phyloP scores from a whole-genome alignment of 2,797 vertebrate genomes.

The Xiphorhynchus erythropygius region DNA sequence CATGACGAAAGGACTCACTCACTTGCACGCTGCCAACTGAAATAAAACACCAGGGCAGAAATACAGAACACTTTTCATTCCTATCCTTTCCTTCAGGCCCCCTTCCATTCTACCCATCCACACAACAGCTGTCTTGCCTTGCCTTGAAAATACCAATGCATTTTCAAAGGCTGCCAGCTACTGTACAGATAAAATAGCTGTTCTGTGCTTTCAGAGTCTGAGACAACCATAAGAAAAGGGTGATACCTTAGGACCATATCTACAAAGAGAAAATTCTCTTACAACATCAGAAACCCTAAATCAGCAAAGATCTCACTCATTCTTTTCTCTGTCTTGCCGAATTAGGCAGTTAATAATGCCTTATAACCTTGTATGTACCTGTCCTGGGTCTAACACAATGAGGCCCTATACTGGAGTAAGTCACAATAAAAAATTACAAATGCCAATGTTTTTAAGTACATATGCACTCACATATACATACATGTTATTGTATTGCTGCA shows the following conservation, averaged over 20 bases:
- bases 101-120: rapidly evolving
- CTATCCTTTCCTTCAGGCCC: background rate
- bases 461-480: background rate
- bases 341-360: background rate
- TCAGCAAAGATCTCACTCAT: background rate
- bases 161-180: background rate
- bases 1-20: rapidly evolving
- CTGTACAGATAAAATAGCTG: background rate
- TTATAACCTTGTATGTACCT: background rate
- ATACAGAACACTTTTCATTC: background rate
- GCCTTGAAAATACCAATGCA: background rate
- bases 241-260: background rate
- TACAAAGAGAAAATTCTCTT: background rate
- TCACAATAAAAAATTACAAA: background rate
- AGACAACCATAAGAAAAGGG: background rate
- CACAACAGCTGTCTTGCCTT: background rate
- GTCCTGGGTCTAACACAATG: background rate
- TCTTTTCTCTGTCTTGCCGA: background rate
- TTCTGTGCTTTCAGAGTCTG: background rate
- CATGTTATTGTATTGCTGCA: background rate
- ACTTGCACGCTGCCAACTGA: background rate
- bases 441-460: background rate
- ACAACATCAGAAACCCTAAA: background rate
- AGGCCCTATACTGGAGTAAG: background rate
- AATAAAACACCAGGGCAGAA: slow-evolving; percentile 14